phyloP scores from a whole-genome alignment of 1,140 invertebrate genomes.

The Magallana gigas region DNA sequence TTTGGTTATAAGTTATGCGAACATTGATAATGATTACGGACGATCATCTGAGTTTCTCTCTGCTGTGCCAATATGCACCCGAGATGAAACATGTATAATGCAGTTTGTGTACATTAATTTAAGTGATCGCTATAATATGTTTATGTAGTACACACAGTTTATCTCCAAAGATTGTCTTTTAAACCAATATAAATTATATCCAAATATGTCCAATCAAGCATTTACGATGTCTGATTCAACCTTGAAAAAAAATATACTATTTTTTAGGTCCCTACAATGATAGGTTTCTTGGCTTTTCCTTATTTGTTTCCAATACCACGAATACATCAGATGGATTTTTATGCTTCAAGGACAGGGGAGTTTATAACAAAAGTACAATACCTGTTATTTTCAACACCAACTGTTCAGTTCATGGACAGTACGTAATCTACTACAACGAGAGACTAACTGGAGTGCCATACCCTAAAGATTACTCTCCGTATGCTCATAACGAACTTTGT shows the following conservation, averaged over 20 bases:
- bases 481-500: neutral
- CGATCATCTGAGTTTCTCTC: too few relatives aligned
- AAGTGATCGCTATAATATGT: too few relatives aligned
- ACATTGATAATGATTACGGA: too few relatives aligned
- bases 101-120: too few relatives aligned
- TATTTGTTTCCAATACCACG: neutral
- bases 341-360: neutral
- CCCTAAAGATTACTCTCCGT: neutral
- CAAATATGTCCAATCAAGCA: neutral
- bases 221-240: neutral
- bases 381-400: neutral
- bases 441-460: neutral
- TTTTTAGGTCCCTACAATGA: neutral
- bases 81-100: too few relatives aligned
- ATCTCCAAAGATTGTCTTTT: neutral
- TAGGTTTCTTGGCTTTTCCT: neutral
- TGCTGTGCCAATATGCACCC: too few relatives aligned
- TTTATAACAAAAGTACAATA: neutral
- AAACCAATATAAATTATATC: neutral
- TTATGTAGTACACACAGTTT: neutral
- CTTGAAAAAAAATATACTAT: neutral
- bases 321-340: neutral
- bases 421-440: neutral
- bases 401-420: neutral
- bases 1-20: too few relatives aligned